Percentiles rank a stretch among this genome's conserved stretches.
These are phyloP conservation scores for Camelus bactrianus DNA, from an alignment of 2,113 vertebrate species.

Conservation along the genomic window DNA sequence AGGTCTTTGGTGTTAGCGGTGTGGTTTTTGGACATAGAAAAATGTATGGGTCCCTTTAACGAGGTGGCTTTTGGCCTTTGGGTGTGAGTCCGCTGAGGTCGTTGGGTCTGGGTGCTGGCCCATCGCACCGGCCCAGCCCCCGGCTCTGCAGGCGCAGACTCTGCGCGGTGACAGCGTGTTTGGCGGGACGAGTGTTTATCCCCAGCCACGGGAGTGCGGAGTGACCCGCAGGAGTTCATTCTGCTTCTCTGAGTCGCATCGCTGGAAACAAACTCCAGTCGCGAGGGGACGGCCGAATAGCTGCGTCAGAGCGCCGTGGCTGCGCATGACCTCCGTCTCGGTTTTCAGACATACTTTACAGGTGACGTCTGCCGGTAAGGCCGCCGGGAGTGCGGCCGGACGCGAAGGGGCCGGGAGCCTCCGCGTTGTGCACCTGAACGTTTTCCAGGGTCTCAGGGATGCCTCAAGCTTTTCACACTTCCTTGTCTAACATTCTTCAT, in stretches of 20 bases:
- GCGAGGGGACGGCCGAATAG: conserved; percentile 93
- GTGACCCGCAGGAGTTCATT: conserved; percentile 92
- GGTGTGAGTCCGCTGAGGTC: conserved; percentile 81
- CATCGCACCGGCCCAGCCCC: conserved; percentile 40
- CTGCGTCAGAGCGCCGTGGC: conserved; percentile 90
- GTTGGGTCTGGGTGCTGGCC: conserved; percentile 73
- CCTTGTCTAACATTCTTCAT: background rate
- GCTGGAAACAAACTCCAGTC: conserved; percentile 87
- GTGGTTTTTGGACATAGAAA: background rate
- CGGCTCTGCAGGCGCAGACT: background rate
- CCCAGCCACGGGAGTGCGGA: conserved; percentile 86
- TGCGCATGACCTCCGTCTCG: background rate
- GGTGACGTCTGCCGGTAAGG: conserved; percentile 56
- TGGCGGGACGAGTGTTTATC: conserved; percentile 73
- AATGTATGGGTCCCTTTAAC: background rate
- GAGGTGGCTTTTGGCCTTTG: conserved; percentile 12
- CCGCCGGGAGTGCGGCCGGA: background rate
- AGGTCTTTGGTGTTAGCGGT: background rate
- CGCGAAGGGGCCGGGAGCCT: conserved; percentile 13
- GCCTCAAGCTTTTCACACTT: background rate
- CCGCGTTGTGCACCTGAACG: background rate
- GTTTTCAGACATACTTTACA: conserved; percentile 67
- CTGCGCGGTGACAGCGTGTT: background rate
- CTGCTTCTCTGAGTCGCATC: conserved; percentile 89
- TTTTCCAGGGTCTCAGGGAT: background rate